phyloP scores from a whole-genome alignment of 2,113 vertebrate species.

The Pycnonotus jocosus region DNA sequence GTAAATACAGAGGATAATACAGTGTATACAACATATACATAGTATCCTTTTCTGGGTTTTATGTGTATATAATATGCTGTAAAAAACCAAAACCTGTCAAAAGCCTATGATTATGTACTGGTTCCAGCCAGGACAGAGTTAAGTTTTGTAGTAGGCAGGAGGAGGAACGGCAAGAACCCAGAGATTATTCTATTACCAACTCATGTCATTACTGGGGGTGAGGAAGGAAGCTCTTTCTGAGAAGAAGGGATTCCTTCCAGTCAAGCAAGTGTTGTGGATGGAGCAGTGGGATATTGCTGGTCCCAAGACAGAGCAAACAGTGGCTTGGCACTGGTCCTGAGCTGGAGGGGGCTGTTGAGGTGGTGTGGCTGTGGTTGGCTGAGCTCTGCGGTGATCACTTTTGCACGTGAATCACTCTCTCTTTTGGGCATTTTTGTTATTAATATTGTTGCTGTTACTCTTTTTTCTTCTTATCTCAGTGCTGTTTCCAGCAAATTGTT shows the following conservation, averaged over 20 bases:
- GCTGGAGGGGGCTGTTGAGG: accelerated
- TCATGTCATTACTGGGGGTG: too few relatives aligned
- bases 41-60: not conserved
- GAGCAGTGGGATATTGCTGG: not conserved
- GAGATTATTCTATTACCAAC: not conserved
- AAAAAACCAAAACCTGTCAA: not conserved
- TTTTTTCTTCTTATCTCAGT: not conserved
- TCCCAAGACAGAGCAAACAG: not conserved
- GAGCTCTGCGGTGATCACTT: not conserved
- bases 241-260: not conserved
- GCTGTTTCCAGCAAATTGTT: not conserved
- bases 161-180: not conserved
- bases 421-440: not conserved
- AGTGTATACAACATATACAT: not conserved
- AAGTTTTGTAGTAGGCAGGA: not conserved
- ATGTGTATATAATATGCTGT: too few relatives aligned
- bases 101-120: not conserved
- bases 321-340: not conserved
- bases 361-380: not conserved
- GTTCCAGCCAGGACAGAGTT: not conserved
- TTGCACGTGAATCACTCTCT: too few relatives aligned
- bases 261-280: not conserved
- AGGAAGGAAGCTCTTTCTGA: not conserved
- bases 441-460: not conserved
- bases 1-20: not conserved